Conservation (phyloP, 2,113 vertebrate genomes). For the Lophochroa leadbeateri region DNA sequence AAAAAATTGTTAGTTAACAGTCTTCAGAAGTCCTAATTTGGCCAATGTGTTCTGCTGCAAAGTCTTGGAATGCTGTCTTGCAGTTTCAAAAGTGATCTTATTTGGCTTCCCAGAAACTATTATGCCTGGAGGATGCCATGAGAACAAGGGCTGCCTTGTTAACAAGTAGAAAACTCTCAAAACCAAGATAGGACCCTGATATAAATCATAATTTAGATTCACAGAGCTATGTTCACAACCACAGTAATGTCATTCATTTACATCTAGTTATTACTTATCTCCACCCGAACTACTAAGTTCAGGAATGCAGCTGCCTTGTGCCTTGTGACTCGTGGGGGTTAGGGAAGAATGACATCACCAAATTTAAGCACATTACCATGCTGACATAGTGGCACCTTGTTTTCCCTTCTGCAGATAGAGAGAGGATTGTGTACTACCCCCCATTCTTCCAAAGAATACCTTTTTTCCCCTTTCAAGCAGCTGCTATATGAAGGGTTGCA, state of each 20-base stretch:
- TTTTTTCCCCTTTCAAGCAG: slow-evolving; percentile 83
- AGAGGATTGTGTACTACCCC: slow-evolving; percentile 83
- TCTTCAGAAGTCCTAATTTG: slow-evolving; percentile 75
- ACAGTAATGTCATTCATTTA: slow-evolving; percentile 89
- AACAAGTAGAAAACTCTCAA: slow-evolving; percentile 79
- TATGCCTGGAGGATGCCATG: slow-evolving; percentile 84
- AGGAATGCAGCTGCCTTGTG: slow-evolving; percentile 92
- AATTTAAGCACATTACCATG: slow-evolving; percentile 87
- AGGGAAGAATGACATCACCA: slow-evolving; percentile 90
- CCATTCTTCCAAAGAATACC: slow-evolving; percentile 86
- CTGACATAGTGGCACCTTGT: slow-evolving; percentile 98
- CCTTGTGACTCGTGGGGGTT: slow-evolving; percentile 89
- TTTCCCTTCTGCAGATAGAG: slow-evolving; percentile 83
- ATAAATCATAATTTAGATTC: slow-evolving; percentile 96
- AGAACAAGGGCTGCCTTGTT: slow-evolving; percentile 95
- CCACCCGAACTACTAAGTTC: slow-evolving; percentile 80
- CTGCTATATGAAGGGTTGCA: slow-evolving; percentile 89
- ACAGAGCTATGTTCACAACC: slow-evolving; percentile 87
- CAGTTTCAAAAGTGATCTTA: slow-evolving; percentile 90
- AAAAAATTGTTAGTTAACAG: slow-evolving; percentile 65
- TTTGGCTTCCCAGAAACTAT: slow-evolving; percentile 88
- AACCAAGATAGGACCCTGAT: slow-evolving; percentile 90
- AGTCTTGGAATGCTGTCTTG: slow-evolving; percentile 86
- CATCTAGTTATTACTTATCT: slow-evolving; percentile 88
- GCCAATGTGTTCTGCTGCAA: slow-evolving; percentile 73